Evolutionary conservation across 2,888 invertebrate genomes (phyloP), one percentile per base, ranked within the genome.

Genomic region (Hermodice carunculata): DNA sequence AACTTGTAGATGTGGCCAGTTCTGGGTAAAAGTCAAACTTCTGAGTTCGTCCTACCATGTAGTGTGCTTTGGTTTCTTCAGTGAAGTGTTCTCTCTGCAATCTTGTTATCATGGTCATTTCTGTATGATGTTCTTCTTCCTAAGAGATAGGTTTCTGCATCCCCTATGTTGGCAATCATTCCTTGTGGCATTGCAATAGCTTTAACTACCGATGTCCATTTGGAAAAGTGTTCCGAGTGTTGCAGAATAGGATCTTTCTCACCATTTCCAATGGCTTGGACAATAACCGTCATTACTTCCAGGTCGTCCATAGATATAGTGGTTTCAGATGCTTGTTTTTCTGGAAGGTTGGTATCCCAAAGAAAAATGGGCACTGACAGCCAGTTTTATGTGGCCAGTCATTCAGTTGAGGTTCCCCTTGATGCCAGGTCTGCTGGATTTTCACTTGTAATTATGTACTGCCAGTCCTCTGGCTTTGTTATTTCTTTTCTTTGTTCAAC

Each of bases 371-470:
- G 69, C 29, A 65, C 67, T 34, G 43, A 44, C 19, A 57, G 58
- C 69, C 71, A 71, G 6, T 44, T 5, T 19, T 24, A 8, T 4
- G 44, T 19, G 4, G 22, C 5, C 26, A 66, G 22, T 31, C 63
- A 51, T 49, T 46, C 29, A 22, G 64, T 28, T 22, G 31, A 56
- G 17, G 49, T 28, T 3, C 69, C 66, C 19, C 77, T 43, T 2
- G 73, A 76, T 24, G 70, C 73, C 31, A 66, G 44, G 40, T 76
- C 75, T 19, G 76, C 76, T 22, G 71, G 73, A 44, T 77, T 74
- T 5, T 48, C 46, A 8, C 58, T 44, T 3, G 76, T 61, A 0
- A 56, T 34, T 2, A 76, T 57, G 46, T 76, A 69, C 5, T 34
- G 31, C 75, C 74, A 76, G n/a, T n/a, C n/a, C 49, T 75, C 73